Evolutionary conservation across 1,140 invertebrate genomes (phyloP).

Genomic region (Oedothorax gibbosus): DNA sequence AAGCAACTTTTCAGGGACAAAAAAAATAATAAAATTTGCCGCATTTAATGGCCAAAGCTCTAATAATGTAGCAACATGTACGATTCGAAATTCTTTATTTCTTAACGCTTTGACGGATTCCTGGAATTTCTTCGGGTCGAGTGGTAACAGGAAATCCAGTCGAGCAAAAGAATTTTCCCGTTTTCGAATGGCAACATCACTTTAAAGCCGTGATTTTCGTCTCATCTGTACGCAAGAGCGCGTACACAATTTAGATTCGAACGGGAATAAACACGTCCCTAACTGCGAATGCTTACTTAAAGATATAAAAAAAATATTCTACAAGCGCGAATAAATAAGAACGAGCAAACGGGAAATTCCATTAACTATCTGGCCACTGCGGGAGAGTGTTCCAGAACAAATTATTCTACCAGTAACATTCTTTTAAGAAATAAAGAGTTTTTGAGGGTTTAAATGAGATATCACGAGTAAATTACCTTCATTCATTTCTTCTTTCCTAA

Average conservation of each 20-base stretch:
- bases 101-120: slow-evolving; percentile 39
- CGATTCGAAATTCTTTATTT: background rate
- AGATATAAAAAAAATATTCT: background rate
- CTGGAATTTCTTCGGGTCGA: slow-evolving; percentile 27
- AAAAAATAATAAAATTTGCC: background rate
- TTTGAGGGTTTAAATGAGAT: slow-evolving; percentile 56
- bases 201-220: slow-evolving; percentile 36
- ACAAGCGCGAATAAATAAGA: slow-evolving; percentile 11
- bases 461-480: slow-evolving; percentile 53
- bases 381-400: slow-evolving; percentile 24
- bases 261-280: background rate
- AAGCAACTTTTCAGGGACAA: background rate
- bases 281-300: background rate
- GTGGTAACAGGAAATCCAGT: slow-evolving; percentile 43
- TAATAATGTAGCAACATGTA: background rate
- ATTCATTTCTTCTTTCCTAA: slow-evolving; percentile 50
- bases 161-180: slow-evolving; percentile 37
- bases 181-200: slow-evolving; percentile 52
- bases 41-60: background rate
- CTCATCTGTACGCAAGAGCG: slow-evolving; percentile 41
- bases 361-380: slow-evolving; percentile 32
- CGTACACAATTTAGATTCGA: slow-evolving; percentile 33
- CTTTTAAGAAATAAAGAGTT: background rate
- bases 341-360: slow-evolving; percentile 27
- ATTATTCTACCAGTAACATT: slow-evolving; percentile 25